Evolutionary conservation across 2,888 invertebrate genomes (phyloP), one percentile per base, ranked within the genome.

Genomic region (Zele albiditarsus): DNA sequence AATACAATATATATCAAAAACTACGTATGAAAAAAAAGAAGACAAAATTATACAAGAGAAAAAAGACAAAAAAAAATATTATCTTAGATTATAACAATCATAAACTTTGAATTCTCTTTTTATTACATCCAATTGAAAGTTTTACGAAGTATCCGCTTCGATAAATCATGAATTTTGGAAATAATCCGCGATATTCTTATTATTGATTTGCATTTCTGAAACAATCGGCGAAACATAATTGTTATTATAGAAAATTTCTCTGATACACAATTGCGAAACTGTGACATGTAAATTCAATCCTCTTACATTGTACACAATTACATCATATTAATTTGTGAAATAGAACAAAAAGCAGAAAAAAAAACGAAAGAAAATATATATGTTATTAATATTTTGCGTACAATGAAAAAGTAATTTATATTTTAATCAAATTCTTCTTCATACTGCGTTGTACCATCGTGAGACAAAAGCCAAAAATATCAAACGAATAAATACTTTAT

Each of bases 401-500:
- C 42, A 20, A 8, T 53, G 53, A 53, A 53, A 53, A 46, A 53
- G 3, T 20, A 53, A 20, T 20, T n/a, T 20, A 20, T n/a, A 53
- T 53, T 23, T 20, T 4, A n/a, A 46, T 46, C 46, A 16, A 46
- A 46, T n/a, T 46, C 16, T 2, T 16, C 6, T 46, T n/a, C 0
- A 46, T n/a, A 46, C n/a, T 14, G 46, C 16, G n/a, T n/a, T 46
- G 20, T 23, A 53, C 20, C 23, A 8, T 20, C 2, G 14, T 53
- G 20, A 8, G 53, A 53, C 5, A 53, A 20, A 8, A 0, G 8
- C n/a, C 20, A 53, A 16, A 28, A 58, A 2, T 42, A 62, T 20
- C 25, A 46, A 77, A 78, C 75, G 62, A 76, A 76, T 82, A 79
- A 80, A 76, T 82, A 81, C 80, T 82, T 82, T 83, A 85, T 85